Evolutionary conservation across 2,113 vertebrate species (phyloP), one percentile per base, ranked within the genome.

Genomic region (Pangasianodon hypophthalmus): DNA sequence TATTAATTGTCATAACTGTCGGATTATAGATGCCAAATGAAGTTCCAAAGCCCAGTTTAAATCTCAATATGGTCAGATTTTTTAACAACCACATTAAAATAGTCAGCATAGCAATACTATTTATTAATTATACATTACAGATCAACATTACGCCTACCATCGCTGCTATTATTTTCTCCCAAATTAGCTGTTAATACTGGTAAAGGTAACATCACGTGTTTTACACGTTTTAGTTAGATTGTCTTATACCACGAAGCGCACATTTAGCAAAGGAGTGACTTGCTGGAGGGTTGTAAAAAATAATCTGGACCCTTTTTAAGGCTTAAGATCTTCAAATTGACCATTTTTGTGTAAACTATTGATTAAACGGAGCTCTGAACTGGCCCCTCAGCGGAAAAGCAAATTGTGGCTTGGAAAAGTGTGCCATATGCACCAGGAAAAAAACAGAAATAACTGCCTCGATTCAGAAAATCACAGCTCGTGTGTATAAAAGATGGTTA

Each of bases 401-500:
- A 80, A 71, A 60, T n/a, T 19, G 19, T 6, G 14, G 79, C 48
- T 82, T 69, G 58, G 32, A 29, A 82, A 83, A 88, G 32, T 21
- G 21, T n/a, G 24, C 18, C 44, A 58, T 84, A 80, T 62, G 48
- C 54, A 58, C 24, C 9, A 29, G 44, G 29, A 84, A 52, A 86
- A 85, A 32, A 69, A 69, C 46, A 86, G 29, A 48, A 62, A 24
- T 54, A 83, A 83, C 80, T n/a, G 79, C 37, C 14, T 46, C 46
- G 77, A 85, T 91, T 86, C 54, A 46, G 46, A 73, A 50, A 48
- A 77, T 60, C 88, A 83, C 84, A 90, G 88, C 83, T 44, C 32
- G 26, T 48, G 60, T 52, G 81, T 71, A 87, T 69, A 87, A 91
- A 91, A 88, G 90, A 92, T 92, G 91, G 93, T 95, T 93, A 64